Conservation (phyloP, 2,113 vertebrate genomes). For the Daubentonia madagascariensis region DNA sequence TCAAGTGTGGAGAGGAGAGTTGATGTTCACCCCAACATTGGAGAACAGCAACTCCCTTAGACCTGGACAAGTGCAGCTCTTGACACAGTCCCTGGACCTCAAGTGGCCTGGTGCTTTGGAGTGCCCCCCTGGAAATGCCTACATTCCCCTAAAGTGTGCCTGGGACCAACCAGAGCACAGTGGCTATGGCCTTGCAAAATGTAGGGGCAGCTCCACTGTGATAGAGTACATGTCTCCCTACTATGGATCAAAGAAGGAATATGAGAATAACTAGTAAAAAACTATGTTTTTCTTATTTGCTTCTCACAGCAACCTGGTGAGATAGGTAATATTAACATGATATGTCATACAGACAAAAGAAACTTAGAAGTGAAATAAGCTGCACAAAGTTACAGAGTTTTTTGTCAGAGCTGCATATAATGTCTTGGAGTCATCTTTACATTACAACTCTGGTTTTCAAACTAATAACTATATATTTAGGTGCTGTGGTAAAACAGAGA, state of each 20-base stretch:
- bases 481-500: neutral
- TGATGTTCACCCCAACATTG: neutral
- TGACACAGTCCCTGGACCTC: neutral
- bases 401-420: neutral
- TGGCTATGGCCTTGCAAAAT: neutral
- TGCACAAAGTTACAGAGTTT: neutral
- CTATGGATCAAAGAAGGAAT: neutral
- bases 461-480: neutral
- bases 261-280: neutral
- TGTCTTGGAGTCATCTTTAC: neutral
- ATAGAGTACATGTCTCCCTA: neutral
- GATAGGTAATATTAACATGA: neutral
- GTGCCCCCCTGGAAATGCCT: neutral
- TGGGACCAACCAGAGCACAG: neutral
- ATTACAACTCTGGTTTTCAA: neutral
- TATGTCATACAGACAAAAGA: neutral
- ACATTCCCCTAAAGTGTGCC: no score
- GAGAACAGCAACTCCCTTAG: neutral
- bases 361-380: neutral
- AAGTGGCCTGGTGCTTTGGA: rapidly evolving
- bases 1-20: neutral
- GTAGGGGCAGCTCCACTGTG: neutral
- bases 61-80: neutral
- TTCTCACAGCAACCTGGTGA: neutral
- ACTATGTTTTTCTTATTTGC: neutral